phyloP scores from a whole-genome alignment of 2,797 vertebrate genomes.

The Cirrhinus mrigala region DNA sequence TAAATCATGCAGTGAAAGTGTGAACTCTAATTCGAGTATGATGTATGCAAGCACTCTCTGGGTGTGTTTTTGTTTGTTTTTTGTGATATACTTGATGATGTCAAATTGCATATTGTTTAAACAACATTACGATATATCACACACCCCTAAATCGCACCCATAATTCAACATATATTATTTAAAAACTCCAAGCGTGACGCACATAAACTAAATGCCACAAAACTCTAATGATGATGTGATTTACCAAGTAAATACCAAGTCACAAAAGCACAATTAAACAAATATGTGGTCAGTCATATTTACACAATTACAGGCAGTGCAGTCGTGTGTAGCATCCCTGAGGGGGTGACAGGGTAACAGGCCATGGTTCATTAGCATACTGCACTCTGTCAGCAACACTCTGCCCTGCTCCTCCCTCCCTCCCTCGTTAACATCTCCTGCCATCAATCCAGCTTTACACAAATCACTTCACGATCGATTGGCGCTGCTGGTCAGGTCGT shows the following conservation, averaged over 20 bases:
- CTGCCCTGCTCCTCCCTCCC: background rate
- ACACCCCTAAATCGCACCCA: background rate
- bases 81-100: too few relatives aligned
- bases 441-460: conserved; percentile 51
- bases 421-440: conserved; percentile 24
- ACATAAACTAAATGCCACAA: background rate
- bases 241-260: background rate
- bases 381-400: conserved; percentile 47
- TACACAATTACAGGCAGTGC: conserved; percentile 33
- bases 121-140: too few relatives aligned
- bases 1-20: too few relatives aligned
- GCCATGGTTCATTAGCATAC: conserved; percentile 45
- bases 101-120: too few relatives aligned
- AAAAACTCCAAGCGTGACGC: too few relatives aligned
- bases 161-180: background rate
- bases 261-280: background rate
- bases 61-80: too few relatives aligned
- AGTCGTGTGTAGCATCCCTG: conserved; percentile 13
- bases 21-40: too few relatives aligned
- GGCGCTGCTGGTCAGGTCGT: conserved; percentile 35
- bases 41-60: too few relatives aligned
- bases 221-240: background rate
- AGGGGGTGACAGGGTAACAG: conserved; percentile 32
- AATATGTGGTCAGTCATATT: conserved; percentile 25
- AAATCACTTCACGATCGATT: conserved; percentile 52